Base-by-base conservation (phyloP, 2,797 vertebrate species). In the Columba guinea region DNA sequence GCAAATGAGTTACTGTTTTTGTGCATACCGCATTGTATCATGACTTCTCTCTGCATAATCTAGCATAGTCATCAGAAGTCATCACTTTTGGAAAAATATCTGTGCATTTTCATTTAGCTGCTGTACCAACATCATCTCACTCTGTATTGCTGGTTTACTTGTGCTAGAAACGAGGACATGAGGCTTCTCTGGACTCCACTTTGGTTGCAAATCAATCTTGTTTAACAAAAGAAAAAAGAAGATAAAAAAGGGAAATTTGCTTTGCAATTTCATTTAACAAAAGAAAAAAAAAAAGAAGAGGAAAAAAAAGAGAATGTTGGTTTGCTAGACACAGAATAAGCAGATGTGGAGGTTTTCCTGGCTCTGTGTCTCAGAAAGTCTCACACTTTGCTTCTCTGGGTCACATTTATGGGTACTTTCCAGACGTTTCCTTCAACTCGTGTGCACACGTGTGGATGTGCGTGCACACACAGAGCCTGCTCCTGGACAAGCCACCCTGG, bases 391-490 rank as follows among this genome's bases (percentile, higher is more conserved):
- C 21, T 70, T n/a, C 34, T 53, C 34, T 59, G 17, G 17, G 22
- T 81, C n/a, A 59, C 3, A 11, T 48, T 83, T 51, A n/a, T 7
- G n/a, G 48, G 16, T 44, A 48, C 41, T 83, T 90, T 44, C 39
- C 39, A 81, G 69, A 52, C 24, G 51, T 7, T 28, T 56, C 30
- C 60, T 67, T 52, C 49, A 41, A 41, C 8, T 84, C 49, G 21
- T 0, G 2, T 27, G 21, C 51, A 79, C 4, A 11, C 0, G 0
- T 52, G 46, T 44, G 34, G 3, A 32, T 7, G 8, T 55, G 6
- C 49, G 41, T 12, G 22, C 7, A 52, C 9, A 56, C 22, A 53
- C 5, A 20, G 52, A 56, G n/a, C 34, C 34, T 28, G 75, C 49
- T 82, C 26, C 35, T 62, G 26, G 23, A 59, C 15, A 63, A 84